A percentile compares a stretch with the other conserved stretches of the same genome.
Conservation (phyloP, 2,113 vertebrate species). For the Eurypyga helias region DNA sequence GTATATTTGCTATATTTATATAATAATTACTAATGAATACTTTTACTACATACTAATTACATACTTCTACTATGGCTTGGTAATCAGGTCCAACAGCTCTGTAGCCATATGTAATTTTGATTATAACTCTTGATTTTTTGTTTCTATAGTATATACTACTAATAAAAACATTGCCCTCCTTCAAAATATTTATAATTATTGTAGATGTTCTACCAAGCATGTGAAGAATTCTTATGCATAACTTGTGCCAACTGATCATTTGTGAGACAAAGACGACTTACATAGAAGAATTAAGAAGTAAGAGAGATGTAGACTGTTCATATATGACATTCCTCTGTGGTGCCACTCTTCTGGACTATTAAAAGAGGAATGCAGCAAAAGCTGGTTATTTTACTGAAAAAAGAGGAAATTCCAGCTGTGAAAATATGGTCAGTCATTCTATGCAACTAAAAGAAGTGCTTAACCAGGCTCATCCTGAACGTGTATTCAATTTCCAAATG, state of each 20-base stretch:
- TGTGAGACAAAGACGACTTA: neutral
- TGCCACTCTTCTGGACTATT: conserved; percentile 18
- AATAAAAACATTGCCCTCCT: neutral
- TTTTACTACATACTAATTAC: neutral
- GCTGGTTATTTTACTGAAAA: conserved; percentile 33
- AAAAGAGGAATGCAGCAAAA: conserved; percentile 41
- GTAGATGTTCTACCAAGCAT: neutral
- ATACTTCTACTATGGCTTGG: neutral
- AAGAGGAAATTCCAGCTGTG: conserved; percentile 70
- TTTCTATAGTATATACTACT: neutral
- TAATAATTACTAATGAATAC: neutral
- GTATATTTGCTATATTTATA: neutral
- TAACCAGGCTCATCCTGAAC: conserved; percentile 71
- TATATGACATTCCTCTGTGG: conserved; percentile 4
- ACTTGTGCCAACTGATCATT: neutral
- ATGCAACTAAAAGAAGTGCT: conserved; percentile 72
- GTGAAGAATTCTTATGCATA: neutral
- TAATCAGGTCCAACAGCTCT: neutral
- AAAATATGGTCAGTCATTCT: conserved; percentile 73
- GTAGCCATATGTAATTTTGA: neutral
- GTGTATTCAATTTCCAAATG: conserved; percentile 76
- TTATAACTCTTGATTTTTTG: neutral
- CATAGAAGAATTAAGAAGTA: neutral
- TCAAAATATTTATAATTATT: neutral
- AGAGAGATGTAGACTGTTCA: neutral